Evolutionary conservation across 2,113 vertebrate genomes (phyloP).

Genomic region (Labeo catla): DNA sequence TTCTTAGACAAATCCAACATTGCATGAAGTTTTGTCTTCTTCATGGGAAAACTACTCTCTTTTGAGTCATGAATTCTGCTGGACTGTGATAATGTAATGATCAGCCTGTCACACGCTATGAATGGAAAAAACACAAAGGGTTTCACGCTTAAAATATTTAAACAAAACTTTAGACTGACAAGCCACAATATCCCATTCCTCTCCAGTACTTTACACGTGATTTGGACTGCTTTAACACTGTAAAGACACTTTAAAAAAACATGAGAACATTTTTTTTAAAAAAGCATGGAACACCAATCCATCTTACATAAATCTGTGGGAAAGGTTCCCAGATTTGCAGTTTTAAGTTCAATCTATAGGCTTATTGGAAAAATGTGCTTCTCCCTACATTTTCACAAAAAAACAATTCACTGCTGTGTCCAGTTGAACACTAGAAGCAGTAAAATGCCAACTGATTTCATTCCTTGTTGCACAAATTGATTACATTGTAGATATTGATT

Average conservation of each 20-base stretch:
- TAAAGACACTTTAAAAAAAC: neutral
- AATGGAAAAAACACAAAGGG: conserved; percentile 33
- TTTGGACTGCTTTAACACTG: neutral
- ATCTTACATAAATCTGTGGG: neutral
- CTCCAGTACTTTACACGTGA: neutral
- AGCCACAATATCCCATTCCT: neutral
- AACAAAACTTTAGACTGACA: conserved; percentile 39
- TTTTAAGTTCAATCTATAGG: neutral
- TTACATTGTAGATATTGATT: neutral
- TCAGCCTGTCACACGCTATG: conserved; percentile 37
- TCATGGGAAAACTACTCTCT: conserved; percentile 12
- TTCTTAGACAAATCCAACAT: conserved; percentile 7
- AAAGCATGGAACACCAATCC: neutral
- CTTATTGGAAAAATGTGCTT: neutral
- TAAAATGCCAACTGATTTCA: neutral
- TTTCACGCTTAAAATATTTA: conserved; percentile 5
- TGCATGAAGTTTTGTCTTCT: neutral
- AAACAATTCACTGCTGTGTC: neutral
- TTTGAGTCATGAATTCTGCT: conserved; percentile 22
- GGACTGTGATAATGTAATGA: conserved; percentile 32
- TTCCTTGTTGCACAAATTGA: neutral
- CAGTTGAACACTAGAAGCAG: neutral
- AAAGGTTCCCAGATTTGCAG: neutral
- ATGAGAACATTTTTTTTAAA: neutral
- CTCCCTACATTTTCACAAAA: neutral